Percentiles rank a stretch among this genome's conserved stretches.
Evolutionary conservation across 2,113 vertebrate species (phyloP).

Genomic region (Zosterops lateralis): DNA sequence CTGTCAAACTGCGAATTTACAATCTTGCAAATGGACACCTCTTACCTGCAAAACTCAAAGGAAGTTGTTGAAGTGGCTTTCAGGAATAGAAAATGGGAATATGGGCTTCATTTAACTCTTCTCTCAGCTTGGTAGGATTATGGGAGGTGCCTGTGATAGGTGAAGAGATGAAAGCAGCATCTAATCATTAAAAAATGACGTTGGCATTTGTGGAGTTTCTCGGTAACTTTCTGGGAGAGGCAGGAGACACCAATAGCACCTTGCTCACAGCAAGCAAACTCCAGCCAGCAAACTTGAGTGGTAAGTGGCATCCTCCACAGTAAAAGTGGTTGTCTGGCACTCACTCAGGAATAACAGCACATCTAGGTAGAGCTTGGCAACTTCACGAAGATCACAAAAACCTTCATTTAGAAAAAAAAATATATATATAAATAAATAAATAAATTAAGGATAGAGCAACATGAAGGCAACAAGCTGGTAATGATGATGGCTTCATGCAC

Average conservation of each 20-base stretch:
- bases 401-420: not conserved
- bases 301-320: not conserved
- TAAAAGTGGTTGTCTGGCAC: not conserved
- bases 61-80: not conserved
- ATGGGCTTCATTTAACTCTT: not conserved
- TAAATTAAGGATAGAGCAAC: not conserved
- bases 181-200: not conserved
- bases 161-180: not conserved
- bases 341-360: not conserved
- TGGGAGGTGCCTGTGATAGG: not conserved
- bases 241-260: not conserved
- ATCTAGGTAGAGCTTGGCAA: not conserved
- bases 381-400: not conserved
- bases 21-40: not conserved
- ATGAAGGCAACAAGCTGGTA: not conserved
- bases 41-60: not conserved
- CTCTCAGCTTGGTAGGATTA: not conserved
- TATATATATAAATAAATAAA: too few species aligned
- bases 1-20: not conserved
- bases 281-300: not conserved
- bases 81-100: not conserved
- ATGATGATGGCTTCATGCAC: not conserved
- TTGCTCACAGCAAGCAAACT: not conserved
- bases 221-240: not conserved
- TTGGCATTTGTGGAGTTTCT: not conserved